These are phyloP conservation scores for Catocala nupta DNA, from an alignment of 2,888 invertebrate genomes.

Conservation along the genomic window DNA sequence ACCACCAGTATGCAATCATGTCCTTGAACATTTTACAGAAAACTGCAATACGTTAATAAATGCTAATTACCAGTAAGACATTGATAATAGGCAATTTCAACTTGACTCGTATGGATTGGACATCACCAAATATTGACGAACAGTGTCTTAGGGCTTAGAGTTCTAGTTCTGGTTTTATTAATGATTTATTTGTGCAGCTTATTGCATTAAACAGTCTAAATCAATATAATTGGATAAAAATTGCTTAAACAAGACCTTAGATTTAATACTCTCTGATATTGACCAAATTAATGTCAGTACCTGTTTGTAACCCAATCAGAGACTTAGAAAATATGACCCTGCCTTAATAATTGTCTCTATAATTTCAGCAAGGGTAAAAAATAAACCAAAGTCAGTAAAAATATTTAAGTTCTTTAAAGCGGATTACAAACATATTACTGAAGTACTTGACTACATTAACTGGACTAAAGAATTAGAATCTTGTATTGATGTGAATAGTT, in stretches of 20 bases:
- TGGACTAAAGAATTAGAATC: too few species aligned
- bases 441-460: too few species aligned
- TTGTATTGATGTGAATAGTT: too few species aligned
- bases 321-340: constrained; percentile 10
- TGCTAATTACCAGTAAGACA: neutral
- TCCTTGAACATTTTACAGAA: too few species aligned
- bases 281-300: constrained; percentile 1
- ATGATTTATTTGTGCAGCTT: neutral
- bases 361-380: neutral
- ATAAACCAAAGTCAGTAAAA: neutral
- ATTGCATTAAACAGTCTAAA: constrained; percentile 12
- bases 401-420: constrained; percentile 5
- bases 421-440: too few species aligned
- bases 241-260: constrained; percentile 7
- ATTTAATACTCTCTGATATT: constrained; percentile 10
- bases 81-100: constrained; percentile 17
- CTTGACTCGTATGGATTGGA: constrained; percentile 10
- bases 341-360: neutral
- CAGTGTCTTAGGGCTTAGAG: neutral
- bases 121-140: neutral
- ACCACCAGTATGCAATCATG: too few species aligned
- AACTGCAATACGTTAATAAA: neutral
- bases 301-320: constrained; percentile 3
- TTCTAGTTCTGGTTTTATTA: neutral
- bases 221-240: constrained; percentile 11